A percentile compares a stretch with the other conserved stretches of the same genome.
Conservation (phyloP, 2,113 vertebrate genomes). For the Gymnocephalus cernua region DNA sequence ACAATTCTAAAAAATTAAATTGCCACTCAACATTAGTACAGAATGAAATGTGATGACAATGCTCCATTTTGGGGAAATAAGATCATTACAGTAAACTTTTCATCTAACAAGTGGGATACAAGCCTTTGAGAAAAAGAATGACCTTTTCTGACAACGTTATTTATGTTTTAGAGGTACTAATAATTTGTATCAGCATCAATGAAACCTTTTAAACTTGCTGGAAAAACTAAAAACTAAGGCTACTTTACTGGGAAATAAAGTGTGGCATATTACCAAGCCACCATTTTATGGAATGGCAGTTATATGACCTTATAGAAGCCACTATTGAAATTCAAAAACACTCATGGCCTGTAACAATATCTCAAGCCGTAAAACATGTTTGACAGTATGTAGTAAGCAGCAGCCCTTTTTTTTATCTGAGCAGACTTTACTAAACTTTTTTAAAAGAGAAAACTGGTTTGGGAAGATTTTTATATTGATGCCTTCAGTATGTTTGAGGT, state of each 20-base stretch:
- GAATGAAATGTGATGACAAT: background rate
- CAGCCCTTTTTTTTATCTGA: background rate
- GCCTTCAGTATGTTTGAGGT: slow-evolving; percentile 12
- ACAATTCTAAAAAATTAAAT: background rate
- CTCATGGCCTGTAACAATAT: background rate
- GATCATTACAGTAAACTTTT: background rate
- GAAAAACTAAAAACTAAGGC: background rate
- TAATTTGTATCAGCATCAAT: background rate
- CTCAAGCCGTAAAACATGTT: slow-evolving; percentile 27
- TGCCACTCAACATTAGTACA: background rate
- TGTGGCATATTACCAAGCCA: background rate
- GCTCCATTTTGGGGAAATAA: background rate
- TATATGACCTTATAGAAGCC: slow-evolving; percentile 30
- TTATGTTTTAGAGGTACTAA: background rate
- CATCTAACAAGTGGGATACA: background rate
- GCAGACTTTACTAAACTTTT: background rate
- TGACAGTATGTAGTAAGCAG: background rate
- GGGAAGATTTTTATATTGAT: background rate
- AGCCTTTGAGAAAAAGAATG: background rate
- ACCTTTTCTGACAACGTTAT: background rate
- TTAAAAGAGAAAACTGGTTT: background rate
- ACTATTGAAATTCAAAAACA: slow-evolving; percentile 33
- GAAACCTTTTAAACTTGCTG: background rate
- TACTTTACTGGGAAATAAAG: slow-evolving; percentile 7
- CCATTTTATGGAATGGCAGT: slow-evolving; percentile 27